A percentile compares a stretch with the other conserved stretches of the same genome.
phyloP scores from a whole-genome alignment of 2,888 invertebrate genomes.

The Adelognathus sp. region DNA sequence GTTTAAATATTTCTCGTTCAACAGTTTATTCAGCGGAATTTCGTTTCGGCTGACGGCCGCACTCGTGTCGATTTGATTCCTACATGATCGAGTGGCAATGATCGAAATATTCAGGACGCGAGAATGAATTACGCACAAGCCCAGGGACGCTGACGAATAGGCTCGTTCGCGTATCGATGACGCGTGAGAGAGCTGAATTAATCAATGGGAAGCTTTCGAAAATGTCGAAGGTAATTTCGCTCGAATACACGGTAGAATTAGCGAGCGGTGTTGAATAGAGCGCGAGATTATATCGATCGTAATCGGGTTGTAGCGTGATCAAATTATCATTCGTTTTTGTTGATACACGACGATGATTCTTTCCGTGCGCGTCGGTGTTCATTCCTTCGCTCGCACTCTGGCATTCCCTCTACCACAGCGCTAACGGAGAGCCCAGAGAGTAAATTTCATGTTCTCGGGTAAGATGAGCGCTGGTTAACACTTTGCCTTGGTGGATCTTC shows the following conservation, averaged over 20 bases:
- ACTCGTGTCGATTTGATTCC: not conserved
- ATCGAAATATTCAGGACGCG: slow-evolving; percentile 24
- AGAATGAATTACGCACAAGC: slow-evolving; percentile 2
- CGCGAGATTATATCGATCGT: not conserved
- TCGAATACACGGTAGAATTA: not conserved
- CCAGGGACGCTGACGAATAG: not conserved
- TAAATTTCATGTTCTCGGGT: slow-evolving; percentile 38
- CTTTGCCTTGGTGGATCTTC: slow-evolving; percentile 6
- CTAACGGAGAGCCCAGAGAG: not conserved
- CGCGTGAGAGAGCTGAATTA: slow-evolving; percentile 30
- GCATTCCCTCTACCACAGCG: not conserved
- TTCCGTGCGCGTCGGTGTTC: not conserved
- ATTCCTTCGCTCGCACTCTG: not conserved
- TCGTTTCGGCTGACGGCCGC: not conserved
- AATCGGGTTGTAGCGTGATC: not conserved
- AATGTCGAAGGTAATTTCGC: slow-evolving; percentile 25
- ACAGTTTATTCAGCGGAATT: not conserved
- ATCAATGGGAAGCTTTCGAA: slow-evolving; percentile 23
- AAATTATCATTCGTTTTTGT: not conserved
- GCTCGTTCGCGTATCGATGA: slow-evolving; percentile 12
- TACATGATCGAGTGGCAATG: not conserved
- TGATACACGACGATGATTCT: not conserved
- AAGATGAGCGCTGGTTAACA: slow-evolving; percentile 34
- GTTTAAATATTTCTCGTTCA: not conserved
- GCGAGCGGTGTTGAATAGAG: not conserved